Percentiles rank a stretch among this genome's conserved stretches.
These are phyloP conservation scores for Erebia aethiops DNA, from an alignment of 2,888 invertebrate genomes.

Conservation along the genomic window DNA sequence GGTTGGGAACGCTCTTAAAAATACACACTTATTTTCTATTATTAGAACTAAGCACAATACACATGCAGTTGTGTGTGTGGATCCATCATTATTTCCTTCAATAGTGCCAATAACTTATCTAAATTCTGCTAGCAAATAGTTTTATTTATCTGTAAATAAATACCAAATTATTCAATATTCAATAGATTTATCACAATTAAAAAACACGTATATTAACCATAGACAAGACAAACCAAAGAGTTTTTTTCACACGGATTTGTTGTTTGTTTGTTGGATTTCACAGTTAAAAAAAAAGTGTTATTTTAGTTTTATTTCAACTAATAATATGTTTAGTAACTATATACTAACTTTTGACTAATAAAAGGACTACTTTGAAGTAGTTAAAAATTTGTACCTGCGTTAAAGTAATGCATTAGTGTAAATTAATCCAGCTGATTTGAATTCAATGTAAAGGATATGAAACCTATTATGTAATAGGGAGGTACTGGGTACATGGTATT, in stretches of 20 bases:
- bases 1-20: no score
- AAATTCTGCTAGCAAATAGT: not conserved
- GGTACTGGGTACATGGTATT: not conserved
- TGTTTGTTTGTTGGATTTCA: constrained; percentile 10
- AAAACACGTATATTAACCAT: not conserved
- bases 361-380: constrained; percentile 38
- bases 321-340: constrained; percentile 25
- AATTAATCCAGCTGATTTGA: constrained; percentile 19
- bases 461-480: not conserved
- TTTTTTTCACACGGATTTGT: not conserved
- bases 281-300: constrained; percentile 25
- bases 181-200: not conserved
- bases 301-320: constrained; percentile 27
- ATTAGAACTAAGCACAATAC: no score
- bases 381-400: constrained; percentile 59
- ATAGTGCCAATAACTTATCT: constrained; percentile 4
- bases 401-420: constrained; percentile 46
- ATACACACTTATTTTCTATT: no score
- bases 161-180: no score
- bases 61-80: not conserved
- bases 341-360: constrained; percentile 29
- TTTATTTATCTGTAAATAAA: no score
- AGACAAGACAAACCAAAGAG: constrained; percentile 34
- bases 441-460: not conserved
- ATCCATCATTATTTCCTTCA: not conserved